phyloP scores from a whole-genome alignment of 2,888 invertebrate genomes.

The Villa cingulata region DNA sequence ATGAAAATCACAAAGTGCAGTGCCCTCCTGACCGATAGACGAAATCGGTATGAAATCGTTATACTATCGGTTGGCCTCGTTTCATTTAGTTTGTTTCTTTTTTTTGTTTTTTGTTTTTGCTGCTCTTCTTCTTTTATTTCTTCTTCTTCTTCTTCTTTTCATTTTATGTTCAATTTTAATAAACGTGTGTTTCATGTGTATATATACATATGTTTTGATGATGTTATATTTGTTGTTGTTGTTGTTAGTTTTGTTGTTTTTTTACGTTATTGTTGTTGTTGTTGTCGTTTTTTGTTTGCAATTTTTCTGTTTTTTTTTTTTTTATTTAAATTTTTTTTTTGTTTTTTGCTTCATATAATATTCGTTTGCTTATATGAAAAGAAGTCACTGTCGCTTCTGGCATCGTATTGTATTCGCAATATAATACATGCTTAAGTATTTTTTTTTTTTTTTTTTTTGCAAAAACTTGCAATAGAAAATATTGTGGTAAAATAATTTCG shows the following conservation, averaged over 20 bases:
- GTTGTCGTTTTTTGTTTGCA: too few relatives aligned
- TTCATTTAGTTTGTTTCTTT: constrained; percentile 13
- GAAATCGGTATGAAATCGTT: constrained; percentile 23
- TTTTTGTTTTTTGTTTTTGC: too few relatives aligned
- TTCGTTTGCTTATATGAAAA: background rate
- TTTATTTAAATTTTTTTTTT: background rate
- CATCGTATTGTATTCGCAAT: background rate
- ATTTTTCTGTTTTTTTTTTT: too few relatives aligned
- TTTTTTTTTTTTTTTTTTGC: too few relatives aligned
- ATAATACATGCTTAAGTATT: background rate
- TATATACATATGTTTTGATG: too few relatives aligned
- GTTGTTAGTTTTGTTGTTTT: too few relatives aligned
- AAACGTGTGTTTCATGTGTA: too few relatives aligned
- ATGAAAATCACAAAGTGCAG: constrained; percentile 28
- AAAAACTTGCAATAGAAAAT: background rate
- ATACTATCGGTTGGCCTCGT: constrained; percentile 22
- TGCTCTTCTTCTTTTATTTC: too few relatives aligned
- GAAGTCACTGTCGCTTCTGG: background rate
- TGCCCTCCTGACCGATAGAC: constrained; percentile 29
- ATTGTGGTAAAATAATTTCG: background rate
- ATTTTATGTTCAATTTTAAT: too few relatives aligned
- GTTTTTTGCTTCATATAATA: background rate
- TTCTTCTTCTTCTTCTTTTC: too few relatives aligned
- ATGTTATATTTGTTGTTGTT: too few relatives aligned
- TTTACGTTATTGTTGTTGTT: too few relatives aligned